Evolutionary conservation across 2,888 invertebrate species (phyloP).

Genomic region (Leptinotarsa tumamoca): DNA sequence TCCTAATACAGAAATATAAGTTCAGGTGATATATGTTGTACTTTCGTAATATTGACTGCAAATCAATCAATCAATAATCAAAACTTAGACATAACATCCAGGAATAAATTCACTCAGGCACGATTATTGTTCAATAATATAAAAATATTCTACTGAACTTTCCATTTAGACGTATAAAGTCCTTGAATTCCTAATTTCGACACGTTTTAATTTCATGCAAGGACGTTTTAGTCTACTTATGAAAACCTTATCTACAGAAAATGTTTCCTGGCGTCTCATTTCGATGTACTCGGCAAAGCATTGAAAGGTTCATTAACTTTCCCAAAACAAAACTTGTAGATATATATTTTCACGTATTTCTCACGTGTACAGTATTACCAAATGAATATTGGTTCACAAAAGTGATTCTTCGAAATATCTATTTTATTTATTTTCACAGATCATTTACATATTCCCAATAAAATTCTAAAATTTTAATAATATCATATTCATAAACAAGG

Average conservation of each 20-base stretch:
- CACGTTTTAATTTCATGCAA: not conserved
- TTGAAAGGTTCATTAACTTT: slow-evolving; percentile 3
- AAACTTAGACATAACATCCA: too few relatives aligned
- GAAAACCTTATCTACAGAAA: not conserved
- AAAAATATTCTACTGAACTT: too few relatives aligned
- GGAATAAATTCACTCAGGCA: too few relatives aligned
- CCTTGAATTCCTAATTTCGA: not conserved
- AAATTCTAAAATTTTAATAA: too few relatives aligned
- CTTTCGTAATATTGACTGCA: too few relatives aligned
- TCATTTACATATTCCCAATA: not conserved
- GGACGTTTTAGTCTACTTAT: not conserved
- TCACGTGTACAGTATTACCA: not conserved
- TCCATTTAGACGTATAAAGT: too few relatives aligned
- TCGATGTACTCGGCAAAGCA: not conserved
- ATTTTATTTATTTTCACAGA: not conserved
- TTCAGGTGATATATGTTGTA: too few relatives aligned
- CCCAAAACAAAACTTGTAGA: not conserved
- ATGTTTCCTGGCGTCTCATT: slow-evolving; percentile 2
- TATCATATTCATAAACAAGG: too few relatives aligned
- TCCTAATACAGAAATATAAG: too few relatives aligned
- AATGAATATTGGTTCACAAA: not conserved
- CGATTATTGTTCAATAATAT: too few relatives aligned
- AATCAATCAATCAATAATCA: too few relatives aligned
- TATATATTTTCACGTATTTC: slow-evolving; percentile 1
- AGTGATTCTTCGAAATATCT: not conserved